A percentile compares a stretch with the other conserved stretches of the same genome.
Conservation (phyloP, 2,113 vertebrate genomes). For the Mormyrus lacerda region DNA sequence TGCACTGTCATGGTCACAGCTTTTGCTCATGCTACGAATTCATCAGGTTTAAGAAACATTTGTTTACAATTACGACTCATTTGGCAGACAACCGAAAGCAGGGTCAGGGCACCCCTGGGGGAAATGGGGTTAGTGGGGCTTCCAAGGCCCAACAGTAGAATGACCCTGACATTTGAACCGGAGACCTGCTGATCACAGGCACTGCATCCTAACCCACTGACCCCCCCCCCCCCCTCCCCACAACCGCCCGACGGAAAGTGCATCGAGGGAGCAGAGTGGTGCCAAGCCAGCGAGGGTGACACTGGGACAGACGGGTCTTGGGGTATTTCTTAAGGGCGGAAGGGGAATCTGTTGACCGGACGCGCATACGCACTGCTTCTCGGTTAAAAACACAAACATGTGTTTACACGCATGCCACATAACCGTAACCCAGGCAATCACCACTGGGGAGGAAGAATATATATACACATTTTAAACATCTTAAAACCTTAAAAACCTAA, state of each 20-base stretch:
- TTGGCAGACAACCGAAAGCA: neutral
- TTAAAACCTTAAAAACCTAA: neutral
- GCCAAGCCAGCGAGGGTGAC: neutral
- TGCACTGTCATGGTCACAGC: neutral
- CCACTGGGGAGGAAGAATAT: neutral
- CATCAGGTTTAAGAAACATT: neutral
- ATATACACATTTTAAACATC: neutral
- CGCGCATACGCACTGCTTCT: neutral
- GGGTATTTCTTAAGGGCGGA: neutral
- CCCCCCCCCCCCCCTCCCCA: neutral
- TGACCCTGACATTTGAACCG: neutral
- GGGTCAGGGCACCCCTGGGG: neutral
- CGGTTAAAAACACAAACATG: neutral
- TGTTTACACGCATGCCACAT: neutral
- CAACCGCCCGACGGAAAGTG: neutral
- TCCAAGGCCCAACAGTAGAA: neutral
- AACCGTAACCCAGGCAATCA: neutral
- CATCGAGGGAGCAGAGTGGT: neutral
- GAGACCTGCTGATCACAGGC: neutral
- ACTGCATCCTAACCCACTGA: neutral
- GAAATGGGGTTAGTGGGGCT: neutral
- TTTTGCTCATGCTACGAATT: neutral
- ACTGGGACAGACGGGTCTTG: neutral
- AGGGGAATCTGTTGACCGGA: neutral
- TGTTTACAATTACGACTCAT: neutral